Evolutionary conservation across 2,797 vertebrate species (phyloP).

Genomic region (Mus minutoides): DNA sequence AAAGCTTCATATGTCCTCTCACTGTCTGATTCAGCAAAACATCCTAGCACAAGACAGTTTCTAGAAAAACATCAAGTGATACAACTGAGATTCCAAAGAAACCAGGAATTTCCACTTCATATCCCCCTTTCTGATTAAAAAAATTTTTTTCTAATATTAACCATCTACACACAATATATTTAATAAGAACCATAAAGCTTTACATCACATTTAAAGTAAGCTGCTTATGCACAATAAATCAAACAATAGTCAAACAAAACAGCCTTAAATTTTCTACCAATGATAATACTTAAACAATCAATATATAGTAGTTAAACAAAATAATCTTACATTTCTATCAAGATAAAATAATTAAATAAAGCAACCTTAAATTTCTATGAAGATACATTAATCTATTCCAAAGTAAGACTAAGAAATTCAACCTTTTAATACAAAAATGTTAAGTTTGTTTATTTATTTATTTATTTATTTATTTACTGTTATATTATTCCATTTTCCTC

Average conservation of each 20-base stretch:
- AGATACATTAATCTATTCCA: background rate
- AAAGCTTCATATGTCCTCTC: no score
- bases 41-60: background rate
- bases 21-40: background rate
- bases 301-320: background rate
- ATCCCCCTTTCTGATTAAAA: no score
- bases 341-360: background rate
- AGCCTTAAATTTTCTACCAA: background rate
- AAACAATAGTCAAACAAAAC: background rate
- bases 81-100: background rate
- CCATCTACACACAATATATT: background rate
- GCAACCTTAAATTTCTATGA: background rate
- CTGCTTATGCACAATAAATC: background rate
- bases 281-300: background rate
- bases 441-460: background rate
- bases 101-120: no score
- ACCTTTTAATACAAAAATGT: background rate
- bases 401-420: background rate
- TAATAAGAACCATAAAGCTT: background rate
- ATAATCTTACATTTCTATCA: background rate
- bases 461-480: background rate
- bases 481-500: background rate
- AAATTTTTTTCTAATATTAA: background rate
- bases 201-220: background rate
- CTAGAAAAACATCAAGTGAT: background rate